These are phyloP conservation scores for Temnopleurus reevesii DNA, from an alignment of 53 echinoderm and acorn worm species.

Conservation along the genomic window DNA sequence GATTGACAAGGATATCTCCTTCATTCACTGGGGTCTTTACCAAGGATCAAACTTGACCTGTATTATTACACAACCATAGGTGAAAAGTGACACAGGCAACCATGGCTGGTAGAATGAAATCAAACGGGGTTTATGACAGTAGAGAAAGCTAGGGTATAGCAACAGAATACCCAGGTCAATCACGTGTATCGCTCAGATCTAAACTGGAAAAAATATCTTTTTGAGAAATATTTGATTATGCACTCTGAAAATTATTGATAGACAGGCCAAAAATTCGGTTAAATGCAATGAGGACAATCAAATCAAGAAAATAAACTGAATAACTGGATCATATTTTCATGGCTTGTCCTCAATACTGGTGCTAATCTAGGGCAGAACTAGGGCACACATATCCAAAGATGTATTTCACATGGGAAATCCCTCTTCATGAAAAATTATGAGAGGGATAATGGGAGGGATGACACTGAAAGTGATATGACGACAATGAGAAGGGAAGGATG, in stretches of 20 bases:
- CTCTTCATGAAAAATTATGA: too few species aligned
- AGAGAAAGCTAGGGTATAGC: too few species aligned
- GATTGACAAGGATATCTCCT: constrained; percentile 5
- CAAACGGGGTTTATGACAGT: too few species aligned
- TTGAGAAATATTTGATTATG: background rate
- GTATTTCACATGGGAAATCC: too few species aligned
- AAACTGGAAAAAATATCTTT: background rate
- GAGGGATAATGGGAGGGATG: background rate
- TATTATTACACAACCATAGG: constrained; percentile 23
- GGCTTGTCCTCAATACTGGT: background rate
- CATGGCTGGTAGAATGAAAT: background rate
- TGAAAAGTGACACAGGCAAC: constrained; percentile 9
- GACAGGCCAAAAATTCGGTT: background rate
- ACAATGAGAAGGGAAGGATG: background rate
- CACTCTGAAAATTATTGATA: background rate
- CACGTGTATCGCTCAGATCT: too few species aligned
- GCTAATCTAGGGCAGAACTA: background rate
- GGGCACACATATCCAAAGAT: background rate
- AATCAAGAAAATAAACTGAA: background rate
- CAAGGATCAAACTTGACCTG: constrained; percentile 15
- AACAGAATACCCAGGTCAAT: too few species aligned
- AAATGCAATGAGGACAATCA: background rate
- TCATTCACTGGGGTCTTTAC: constrained; percentile 25
- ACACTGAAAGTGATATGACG: background rate
- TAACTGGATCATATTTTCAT: background rate